Conservation (phyloP, 2,113 vertebrate species). For the Rhinolophus sinicus region DNA sequence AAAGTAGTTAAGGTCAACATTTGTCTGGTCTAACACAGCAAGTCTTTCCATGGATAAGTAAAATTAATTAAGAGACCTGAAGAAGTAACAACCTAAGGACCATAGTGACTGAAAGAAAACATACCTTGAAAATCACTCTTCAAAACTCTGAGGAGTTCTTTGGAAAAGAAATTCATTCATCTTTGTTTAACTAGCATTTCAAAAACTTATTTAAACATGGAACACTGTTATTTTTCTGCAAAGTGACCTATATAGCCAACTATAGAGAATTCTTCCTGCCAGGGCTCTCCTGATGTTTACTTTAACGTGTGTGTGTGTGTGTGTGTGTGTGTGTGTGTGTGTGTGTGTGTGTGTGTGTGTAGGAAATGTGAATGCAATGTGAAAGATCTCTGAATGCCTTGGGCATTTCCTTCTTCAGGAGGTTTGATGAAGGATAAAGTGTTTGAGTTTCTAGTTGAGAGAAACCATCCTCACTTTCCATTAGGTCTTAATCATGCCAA, state of each 20-base stretch:
- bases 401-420: background rate
- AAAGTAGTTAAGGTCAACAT: constrained; percentile 27
- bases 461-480: background rate
- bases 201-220: constrained; percentile 54
- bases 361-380: rapidly evolving
- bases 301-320: background rate
- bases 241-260: background rate
- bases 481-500: background rate
- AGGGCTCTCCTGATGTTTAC: background rate
- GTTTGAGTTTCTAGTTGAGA: background rate
- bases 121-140: background rate
- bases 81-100: background rate
- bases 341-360: background rate
- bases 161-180: background rate
- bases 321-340: background rate
- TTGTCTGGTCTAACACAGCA: background rate
- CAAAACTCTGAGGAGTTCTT: constrained; percentile 20
- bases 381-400: background rate
- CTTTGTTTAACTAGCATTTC: constrained; percentile 45
- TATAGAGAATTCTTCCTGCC: background rate
- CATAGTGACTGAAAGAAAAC: background rate
- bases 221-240: background rate
- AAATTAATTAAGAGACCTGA: constrained; percentile 49
- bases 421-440: background rate
- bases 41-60: background rate